phyloP scores from a whole-genome alignment of 2,797 vertebrate species.

The Chlorospingus flavigularis region DNA sequence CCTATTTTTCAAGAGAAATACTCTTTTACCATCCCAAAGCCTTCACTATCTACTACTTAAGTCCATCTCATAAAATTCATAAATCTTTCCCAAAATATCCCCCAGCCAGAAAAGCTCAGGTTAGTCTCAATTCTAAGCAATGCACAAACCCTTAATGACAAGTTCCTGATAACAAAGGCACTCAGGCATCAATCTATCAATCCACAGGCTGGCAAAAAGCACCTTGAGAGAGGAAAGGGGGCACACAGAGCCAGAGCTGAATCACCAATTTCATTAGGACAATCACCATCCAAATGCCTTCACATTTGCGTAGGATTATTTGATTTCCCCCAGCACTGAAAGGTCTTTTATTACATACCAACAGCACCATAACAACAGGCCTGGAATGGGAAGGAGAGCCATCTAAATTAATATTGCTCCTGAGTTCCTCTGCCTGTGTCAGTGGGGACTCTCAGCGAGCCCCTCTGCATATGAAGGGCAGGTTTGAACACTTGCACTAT shows the following conservation, averaged over 20 bases:
- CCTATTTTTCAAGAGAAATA: not conserved
- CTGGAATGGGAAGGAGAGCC: slow-evolving; percentile 42
- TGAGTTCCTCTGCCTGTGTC: not conserved
- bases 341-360: slow-evolving; percentile 62
- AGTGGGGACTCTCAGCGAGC: not conserved
- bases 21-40: not conserved
- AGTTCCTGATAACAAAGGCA: slow-evolving; percentile 33
- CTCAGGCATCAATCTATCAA: slow-evolving; percentile 34
- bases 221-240: slow-evolving; percentile 34
- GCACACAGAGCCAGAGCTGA: slow-evolving; percentile 53
- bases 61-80: not conserved
- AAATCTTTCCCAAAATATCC: slow-evolving; percentile 11
- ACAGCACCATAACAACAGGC: slow-evolving; percentile 40
- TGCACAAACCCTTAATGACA: slow-evolving; percentile 15
- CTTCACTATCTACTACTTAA: not conserved
- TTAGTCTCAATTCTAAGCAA: slow-evolving; percentile 27
- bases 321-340: slow-evolving; percentile 60
- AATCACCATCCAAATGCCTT: slow-evolving; percentile 41
- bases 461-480: not conserved
- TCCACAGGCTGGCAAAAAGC: not conserved
- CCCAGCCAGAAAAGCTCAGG: not conserved
- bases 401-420: slow-evolving; percentile 53
- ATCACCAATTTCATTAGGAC: slow-evolving; percentile 61
- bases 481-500: not conserved
- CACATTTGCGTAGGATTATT: slow-evolving; percentile 55